Base-by-base conservation (phyloP, 2,888 invertebrate genomes). In the Notodonta dromedarius region DNA sequence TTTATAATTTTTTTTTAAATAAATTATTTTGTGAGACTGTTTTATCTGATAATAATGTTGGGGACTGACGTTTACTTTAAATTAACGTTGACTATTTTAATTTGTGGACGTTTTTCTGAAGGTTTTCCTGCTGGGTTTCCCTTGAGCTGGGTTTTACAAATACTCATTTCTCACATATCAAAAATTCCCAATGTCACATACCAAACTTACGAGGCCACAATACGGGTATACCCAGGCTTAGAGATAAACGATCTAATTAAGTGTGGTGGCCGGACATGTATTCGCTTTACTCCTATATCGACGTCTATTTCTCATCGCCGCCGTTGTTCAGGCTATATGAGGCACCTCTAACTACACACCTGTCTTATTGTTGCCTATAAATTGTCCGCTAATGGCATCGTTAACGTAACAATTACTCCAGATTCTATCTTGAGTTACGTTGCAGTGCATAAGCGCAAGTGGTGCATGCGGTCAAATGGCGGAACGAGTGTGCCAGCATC, bases 211-310 rank as follows among this genome's bases (percentile, higher is more conserved):
- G 9, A 32, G 6, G 32, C 52, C 32, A 32, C 32, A 24, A 9
- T 12, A 11, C 9, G 50, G 54, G 16, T 56, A 56, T 56, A 48
- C 58, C 57, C 57, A 62, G 56, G 63, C 62, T 63, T 70, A 63
- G 68, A 82, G 83, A 88, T 83, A 84, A 87, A 87, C 85, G 76
- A 78, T 79, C 77, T 85, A 86, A 88, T 87, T 88, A 86, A 85
- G 73, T 76, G 61, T 70, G 78, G 77, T 73, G 78, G 72, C 68
- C 66, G 82, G 70, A 74, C 86, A 64, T 87, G 87, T 88, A 83
- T 77, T 76, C 84, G 83, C 84, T 87, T 88, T 84, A 85, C 77
- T 85, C 79, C 73, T 80, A 82, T 82, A 88, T 86, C 76, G 80
- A 73, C 69, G 73, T 66, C 83, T 78, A 88, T 88, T 85, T 87